Evolutionary conservation across 2,113 vertebrate genomes (phyloP), one percentile per base, ranked within the genome.

Genomic region (Mungos mungo): DNA sequence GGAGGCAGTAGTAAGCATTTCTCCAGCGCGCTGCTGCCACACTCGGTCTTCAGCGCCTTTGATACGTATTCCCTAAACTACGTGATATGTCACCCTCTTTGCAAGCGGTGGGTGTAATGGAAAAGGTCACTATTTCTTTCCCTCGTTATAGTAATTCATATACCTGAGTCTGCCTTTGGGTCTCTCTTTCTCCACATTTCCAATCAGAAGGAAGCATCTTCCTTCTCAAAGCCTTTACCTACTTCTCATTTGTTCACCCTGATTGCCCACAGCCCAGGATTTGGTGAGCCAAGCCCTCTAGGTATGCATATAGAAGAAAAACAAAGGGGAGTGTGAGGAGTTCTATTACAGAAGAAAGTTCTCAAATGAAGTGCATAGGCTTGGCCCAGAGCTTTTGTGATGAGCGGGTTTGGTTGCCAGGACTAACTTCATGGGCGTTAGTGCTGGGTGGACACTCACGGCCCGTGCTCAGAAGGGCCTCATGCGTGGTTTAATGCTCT

Each of bases 221-320:
- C n/a, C 38, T 77, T 84, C 77, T 91, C 63, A 74, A 96, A 97
- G 29, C 31, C 5, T 93, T 94, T 5, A n/a, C 31, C 92, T 35
- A 65, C 13, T 83, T 71, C 72, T 90, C 45, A 18, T 65, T 80
- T 85, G 23, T 80, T 50, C 33, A 41, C 50, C 91, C 38, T 13
- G 8, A 38, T 45, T 95, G 65, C 25, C 83, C 82, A 84, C 2
- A 50, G 90, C 33, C n/a, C n/a, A 3, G 57, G 33, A 89, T 69
- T 82, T 47, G 79, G 68, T 71, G 33, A 96, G 79, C 35, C 69
- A 76, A 85, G 31, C 38, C 33, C 16, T n/a, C 41, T 76, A 92
- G 33, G 50, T 77, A 13, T 72, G 57, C 19, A 4, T 80, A 38
- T 25, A 52, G 33, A 80, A 71, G 66, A 86, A 93, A 71, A 72